Evolutionary conservation across 1,140 invertebrate genomes (phyloP).

Genomic region (Rhagoletis zephyria): DNA sequence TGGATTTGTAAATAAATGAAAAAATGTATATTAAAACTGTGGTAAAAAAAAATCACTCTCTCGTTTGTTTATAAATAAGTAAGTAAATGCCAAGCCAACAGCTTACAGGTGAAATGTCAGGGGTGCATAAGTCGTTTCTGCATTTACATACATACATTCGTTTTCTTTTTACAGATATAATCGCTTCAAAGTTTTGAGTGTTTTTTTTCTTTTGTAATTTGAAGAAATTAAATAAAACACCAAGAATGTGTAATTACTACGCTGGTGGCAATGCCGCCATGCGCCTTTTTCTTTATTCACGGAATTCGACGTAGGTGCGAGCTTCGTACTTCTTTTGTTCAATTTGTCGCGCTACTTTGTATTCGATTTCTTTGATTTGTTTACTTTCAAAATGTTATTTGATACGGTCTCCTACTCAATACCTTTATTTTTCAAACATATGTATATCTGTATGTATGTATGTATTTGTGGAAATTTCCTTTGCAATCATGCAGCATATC

Average conservation of each 20-base stretch:
- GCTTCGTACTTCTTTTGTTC: not conserved
- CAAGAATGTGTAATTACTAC: not conserved
- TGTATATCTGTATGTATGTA: not conserved
- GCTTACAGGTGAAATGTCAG: constrained; percentile 38
- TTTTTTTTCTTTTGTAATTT: not conserved
- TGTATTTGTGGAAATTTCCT: not conserved
- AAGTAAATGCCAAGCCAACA: constrained; percentile 36
- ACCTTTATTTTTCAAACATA: no score
- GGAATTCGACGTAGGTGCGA: not conserved
- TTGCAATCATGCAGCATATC: no score
- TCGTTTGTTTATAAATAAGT: not conserved
- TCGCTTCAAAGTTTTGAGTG: not conserved
- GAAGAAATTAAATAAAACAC: not conserved
- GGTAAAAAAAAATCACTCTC: not conserved
- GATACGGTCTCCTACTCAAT: not conserved
- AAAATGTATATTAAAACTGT: not conserved
- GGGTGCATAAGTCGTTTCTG: constrained; percentile 18
- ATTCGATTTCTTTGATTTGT: not conserved
- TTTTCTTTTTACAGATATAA: no score
- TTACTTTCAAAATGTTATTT: constrained; percentile 5
- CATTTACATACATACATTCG: not conserved
- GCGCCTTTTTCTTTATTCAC: not conserved
- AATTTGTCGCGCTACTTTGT: not conserved
- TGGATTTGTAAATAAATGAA: not conserved
- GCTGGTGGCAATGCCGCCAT: not conserved